These are phyloP conservation scores for Zophobas morio DNA, from an alignment of 1,140 invertebrate genomes.

Conservation along the genomic window DNA sequence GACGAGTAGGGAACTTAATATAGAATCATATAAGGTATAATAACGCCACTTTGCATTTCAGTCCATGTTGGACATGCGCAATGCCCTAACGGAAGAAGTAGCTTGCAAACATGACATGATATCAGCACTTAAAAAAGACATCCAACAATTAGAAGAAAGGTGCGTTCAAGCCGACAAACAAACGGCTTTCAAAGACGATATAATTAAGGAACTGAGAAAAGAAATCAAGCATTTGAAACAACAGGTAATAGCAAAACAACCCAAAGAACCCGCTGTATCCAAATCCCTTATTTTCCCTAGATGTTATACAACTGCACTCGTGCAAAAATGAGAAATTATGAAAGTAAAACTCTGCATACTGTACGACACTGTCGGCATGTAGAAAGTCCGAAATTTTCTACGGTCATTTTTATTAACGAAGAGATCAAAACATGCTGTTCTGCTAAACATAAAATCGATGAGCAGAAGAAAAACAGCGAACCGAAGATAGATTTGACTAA, in stretches of 20 bases:
- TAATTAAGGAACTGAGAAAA: constrained; percentile 72
- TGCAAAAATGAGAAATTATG: neutral
- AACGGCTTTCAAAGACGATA: constrained; percentile 70
- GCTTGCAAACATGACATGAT: constrained; percentile 70
- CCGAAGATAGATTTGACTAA: constrained; percentile 46
- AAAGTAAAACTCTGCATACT: constrained; percentile 5
- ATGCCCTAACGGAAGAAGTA: constrained; percentile 69
- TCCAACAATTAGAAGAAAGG: constrained; percentile 68
- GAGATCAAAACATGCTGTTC: neutral
- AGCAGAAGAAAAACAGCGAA: constrained; percentile 3
- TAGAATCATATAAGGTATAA: neutral
- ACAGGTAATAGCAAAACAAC: constrained; percentile 53
- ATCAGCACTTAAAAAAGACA: constrained; percentile 65
- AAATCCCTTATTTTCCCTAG: constrained; percentile 1
- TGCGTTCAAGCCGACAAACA: constrained; percentile 67
- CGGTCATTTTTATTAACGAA: constrained; percentile 35
- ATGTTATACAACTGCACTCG: neutral
- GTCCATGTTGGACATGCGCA: constrained; percentile 67
- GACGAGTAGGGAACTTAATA: constrained; percentile 50
- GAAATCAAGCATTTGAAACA: constrained; percentile 67
- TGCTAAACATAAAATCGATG: neutral
- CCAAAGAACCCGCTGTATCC: neutral
- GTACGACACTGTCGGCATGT: constrained; percentile 3
- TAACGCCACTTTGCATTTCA: constrained; percentile 6
- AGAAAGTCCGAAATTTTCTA: constrained; percentile 33